Evolutionary conservation across 2,888 invertebrate species (phyloP).

Genomic region (Rhyacophila evoluta): DNA sequence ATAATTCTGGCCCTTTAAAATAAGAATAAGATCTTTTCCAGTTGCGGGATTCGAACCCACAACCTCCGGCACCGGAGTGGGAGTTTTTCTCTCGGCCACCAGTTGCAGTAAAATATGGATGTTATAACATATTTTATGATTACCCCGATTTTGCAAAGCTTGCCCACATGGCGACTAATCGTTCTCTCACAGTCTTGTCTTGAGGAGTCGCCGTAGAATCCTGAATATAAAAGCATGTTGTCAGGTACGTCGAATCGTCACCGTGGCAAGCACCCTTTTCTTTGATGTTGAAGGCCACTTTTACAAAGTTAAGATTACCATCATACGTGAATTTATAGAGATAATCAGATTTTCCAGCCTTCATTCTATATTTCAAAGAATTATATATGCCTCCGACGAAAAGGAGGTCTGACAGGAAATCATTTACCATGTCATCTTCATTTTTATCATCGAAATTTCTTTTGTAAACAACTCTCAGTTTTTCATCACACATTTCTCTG

Average conservation of each 20-base stretch:
- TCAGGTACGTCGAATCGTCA: slow-evolving; percentile 30
- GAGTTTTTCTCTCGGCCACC: too few species aligned
- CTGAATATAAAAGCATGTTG: neutral
- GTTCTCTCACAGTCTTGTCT: slow-evolving; percentile 62
- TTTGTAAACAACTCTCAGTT: slow-evolving; percentile 60
- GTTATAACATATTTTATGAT: too few species aligned
- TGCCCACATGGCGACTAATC: slow-evolving; percentile 72
- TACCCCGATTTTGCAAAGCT: slow-evolving; percentile 74
- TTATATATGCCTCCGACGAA: slow-evolving; percentile 40
- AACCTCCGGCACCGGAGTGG: too few species aligned
- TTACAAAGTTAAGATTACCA: slow-evolving; percentile 6
- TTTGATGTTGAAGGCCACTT: neutral
- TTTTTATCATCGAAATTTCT: slow-evolving; percentile 42
- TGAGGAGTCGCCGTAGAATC: slow-evolving; percentile 55
- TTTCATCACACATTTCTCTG: slow-evolving; percentile 60
- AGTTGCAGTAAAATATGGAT: too few species aligned
- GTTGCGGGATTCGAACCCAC: neutral
- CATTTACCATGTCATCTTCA: slow-evolving; percentile 26
- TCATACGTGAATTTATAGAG: slow-evolving; percentile 33
- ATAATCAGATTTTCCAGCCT: slow-evolving; percentile 14
- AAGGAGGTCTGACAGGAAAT: slow-evolving; percentile 39
- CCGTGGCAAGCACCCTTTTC: slow-evolving; percentile 31
- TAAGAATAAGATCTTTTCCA: too few species aligned
- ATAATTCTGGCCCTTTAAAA: too few species aligned
- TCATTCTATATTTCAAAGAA: slow-evolving; percentile 33